phyloP scores from a whole-genome alignment of 2,113 vertebrate species.

The Plectropomus leopardus region DNA sequence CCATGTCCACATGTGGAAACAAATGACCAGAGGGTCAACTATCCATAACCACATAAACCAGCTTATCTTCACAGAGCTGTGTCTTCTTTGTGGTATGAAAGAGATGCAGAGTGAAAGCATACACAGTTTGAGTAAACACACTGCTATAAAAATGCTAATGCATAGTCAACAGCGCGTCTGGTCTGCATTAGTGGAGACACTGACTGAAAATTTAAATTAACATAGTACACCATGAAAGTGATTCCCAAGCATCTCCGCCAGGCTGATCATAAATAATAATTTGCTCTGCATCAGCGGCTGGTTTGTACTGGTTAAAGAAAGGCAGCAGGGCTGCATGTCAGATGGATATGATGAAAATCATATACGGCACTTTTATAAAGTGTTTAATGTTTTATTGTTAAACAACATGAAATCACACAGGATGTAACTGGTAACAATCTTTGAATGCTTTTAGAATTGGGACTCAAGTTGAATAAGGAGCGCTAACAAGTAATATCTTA shows the following conservation, averaged over 20 bases:
- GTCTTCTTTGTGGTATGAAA: not conserved
- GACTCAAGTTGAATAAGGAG: not conserved
- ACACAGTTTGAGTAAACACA: slow-evolving; percentile 39
- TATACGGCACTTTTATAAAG: not conserved
- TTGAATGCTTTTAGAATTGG: too few species aligned
- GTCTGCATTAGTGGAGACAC: slow-evolving; percentile 13
- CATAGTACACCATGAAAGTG: slow-evolving; percentile 10
- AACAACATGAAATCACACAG: not conserved
- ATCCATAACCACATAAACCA: slow-evolving; percentile 8
- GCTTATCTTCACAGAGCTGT: slow-evolving; percentile 16
- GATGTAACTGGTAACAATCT: not conserved
- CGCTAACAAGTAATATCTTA: not conserved
- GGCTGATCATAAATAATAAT: slow-evolving; percentile 31
- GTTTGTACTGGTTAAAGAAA: slow-evolving; percentile 14
- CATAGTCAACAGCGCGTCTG: not conserved
- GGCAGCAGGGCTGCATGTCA: not conserved
- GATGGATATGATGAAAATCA: not conserved
- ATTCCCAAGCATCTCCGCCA: not conserved
- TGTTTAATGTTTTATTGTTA: not conserved
- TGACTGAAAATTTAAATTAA: not conserved
- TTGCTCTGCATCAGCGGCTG: slow-evolving; percentile 18
- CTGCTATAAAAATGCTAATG: slow-evolving; percentile 1
- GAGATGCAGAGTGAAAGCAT: not conserved
- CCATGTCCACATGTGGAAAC: slow-evolving; percentile 26
- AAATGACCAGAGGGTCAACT: slow-evolving; percentile 28